Base-by-base conservation (phyloP, 2,113 vertebrate genomes). In the Campylorhamphus procurvoides region DNA sequence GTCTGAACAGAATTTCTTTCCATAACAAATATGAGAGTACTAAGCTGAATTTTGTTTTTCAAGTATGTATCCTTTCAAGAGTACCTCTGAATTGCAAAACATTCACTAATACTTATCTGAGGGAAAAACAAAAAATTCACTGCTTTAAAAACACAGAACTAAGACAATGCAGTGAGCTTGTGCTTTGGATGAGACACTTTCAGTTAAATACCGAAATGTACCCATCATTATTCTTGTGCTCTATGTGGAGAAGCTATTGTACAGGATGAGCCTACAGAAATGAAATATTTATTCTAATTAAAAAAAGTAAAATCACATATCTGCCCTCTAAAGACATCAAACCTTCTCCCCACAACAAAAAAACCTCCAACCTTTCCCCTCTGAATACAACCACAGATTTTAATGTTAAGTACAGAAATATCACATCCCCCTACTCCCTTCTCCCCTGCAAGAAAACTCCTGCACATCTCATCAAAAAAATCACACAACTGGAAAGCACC, bases 321-420 rank as follows among this genome's bases (percentile, higher is more conserved):
- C 1, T 19, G 18, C 16, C 6, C n/a, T 76, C 68, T 72, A 78
- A 18, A 92, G 66, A 64, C 9, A 85, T 5, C 35, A 73, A 85
- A 89, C 23, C 33, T 82, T 24, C 24, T 37, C 17, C 31, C 22
- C 8, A 10, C 24, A 10, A 12, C 1, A 12, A 33, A 60, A 33
- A 60, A 44, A 3, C 0, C 7, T 0, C 10, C 37, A 62, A 62
- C 35, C 10, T 39, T 59, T 58, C 47, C 35, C 22, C n/a, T 62
- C n/a, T 62, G 46, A 62, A 14, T 28, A 50, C 29, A 84, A 25
- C 2, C 55, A 83, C 1, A 1, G 5, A 55, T 66, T 86, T 91
- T 66, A 56, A 42, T 56, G 82, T 9, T 28, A 49, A 53, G 13
- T 29, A 87, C 35, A 87, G 58, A 93, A 94, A 69, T 59, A 93